Conservation (phyloP, 2,113 vertebrate genomes). For the Mus pahari region DNA sequence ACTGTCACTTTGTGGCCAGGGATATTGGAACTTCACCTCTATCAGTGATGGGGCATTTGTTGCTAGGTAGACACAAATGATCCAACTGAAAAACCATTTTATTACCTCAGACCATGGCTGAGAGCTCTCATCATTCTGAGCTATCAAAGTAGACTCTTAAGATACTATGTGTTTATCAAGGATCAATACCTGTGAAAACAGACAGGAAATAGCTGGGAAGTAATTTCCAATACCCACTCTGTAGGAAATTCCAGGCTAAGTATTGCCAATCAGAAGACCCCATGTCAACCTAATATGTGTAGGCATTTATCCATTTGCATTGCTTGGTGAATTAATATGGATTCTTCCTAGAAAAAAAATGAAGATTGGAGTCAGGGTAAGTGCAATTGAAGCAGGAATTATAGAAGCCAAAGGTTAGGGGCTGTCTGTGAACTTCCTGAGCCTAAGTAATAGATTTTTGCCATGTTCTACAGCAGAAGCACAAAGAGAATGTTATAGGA, state of each 20-base stretch:
- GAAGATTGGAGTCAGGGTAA: background rate
- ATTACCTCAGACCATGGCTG: background rate
- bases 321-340: background rate
- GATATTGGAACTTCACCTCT: background rate
- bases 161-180: background rate
- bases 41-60: background rate
- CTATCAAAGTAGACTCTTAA: background rate
- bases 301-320: background rate
- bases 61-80: background rate
- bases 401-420: background rate
- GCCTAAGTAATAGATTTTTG: background rate
- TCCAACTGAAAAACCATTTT: background rate
- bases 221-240: background rate
- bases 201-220: background rate
- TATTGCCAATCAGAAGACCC: background rate
- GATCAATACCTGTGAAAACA: background rate
- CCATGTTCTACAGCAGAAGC: background rate
- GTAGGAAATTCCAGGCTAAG: background rate
- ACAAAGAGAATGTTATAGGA: background rate
- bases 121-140: background rate
- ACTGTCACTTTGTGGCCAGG: background rate
- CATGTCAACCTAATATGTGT: background rate
- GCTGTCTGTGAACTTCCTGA: background rate
- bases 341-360: background rate
- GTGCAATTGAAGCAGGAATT: background rate